Evolutionary conservation across 2,113 vertebrate genomes (phyloP).

Genomic region (Anarhynchus alexandrinus): DNA sequence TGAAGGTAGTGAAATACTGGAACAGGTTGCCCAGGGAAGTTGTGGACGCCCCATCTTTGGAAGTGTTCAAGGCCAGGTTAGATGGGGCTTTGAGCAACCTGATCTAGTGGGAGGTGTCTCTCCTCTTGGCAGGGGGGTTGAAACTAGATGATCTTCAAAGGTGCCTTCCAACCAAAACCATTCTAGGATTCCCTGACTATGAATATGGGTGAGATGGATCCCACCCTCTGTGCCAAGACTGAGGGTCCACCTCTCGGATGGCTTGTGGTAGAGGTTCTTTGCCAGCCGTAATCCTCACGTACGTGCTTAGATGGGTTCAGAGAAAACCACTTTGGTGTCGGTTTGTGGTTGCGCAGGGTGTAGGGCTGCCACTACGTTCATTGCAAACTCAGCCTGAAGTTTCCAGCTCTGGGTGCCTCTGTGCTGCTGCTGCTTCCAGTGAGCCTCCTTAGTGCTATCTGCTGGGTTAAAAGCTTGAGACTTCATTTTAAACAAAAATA

Average conservation of each 20-base stretch:
- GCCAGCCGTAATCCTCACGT: neutral
- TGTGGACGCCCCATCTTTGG: neutral
- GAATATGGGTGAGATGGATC: neutral
- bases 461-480: neutral
- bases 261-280: neutral
- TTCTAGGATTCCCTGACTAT: neutral
- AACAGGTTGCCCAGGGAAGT: neutral
- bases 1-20: neutral
- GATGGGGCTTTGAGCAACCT: neutral
- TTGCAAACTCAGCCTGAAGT: neutral
- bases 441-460: neutral
- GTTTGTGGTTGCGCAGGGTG: neutral
- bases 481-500: conserved; percentile 30
- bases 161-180: neutral
- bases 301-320: neutral
- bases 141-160: neutral
- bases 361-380: neutral
- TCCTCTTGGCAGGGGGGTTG: neutral
- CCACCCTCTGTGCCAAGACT: neutral
- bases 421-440: neutral
- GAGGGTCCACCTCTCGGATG: neutral
- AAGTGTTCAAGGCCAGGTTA: neutral
- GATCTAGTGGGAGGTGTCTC: too few species aligned
- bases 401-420: neutral
- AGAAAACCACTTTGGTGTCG: neutral